A percentile compares a stretch with the other conserved stretches of the same genome.
These are phyloP conservation scores for Ceraclea dissimilis DNA, from an alignment of 2,888 invertebrate species.

Conservation along the genomic window DNA sequence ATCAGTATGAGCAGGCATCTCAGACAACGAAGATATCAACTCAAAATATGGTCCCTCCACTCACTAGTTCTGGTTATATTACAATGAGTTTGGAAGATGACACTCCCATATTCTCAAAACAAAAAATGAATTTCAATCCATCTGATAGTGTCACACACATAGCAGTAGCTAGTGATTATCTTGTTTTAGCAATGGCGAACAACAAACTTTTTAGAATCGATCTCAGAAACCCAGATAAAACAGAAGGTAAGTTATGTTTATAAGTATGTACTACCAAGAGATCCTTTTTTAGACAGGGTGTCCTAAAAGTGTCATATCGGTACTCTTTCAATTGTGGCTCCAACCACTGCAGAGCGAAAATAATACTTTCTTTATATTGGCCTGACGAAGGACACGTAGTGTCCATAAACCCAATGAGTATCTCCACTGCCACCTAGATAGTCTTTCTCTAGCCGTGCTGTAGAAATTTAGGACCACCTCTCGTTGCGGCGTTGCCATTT, in stretches of 20 bases:
- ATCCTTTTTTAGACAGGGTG: too few relatives aligned
- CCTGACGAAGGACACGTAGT: too few relatives aligned
- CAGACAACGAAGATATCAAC: slow-evolving; percentile 39
- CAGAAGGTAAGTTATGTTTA: slow-evolving; percentile 73
- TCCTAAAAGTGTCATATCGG: too few relatives aligned
- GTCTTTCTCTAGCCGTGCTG: too few relatives aligned
- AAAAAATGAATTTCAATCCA: slow-evolving; percentile 73
- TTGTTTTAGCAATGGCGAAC: slow-evolving; percentile 79
- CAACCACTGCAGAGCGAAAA: too few relatives aligned
- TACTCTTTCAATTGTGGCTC: too few relatives aligned
- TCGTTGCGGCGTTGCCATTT: too few relatives aligned
- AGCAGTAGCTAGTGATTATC: slow-evolving; percentile 71
- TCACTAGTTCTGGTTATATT: slow-evolving; percentile 48
- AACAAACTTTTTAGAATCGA: slow-evolving; percentile 74
- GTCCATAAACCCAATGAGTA: too few relatives aligned
- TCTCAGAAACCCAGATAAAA: slow-evolving; percentile 66
- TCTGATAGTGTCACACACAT: slow-evolving; percentile 73
- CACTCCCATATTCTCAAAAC: slow-evolving; percentile 79
- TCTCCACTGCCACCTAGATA: too few relatives aligned
- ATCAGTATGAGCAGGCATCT: slow-evolving; percentile 77
- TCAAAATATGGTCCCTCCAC: slow-evolving; percentile 33
- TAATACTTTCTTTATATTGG: too few relatives aligned
- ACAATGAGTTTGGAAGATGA: slow-evolving; percentile 59
- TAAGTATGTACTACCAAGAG: too few relatives aligned
- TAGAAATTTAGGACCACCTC: too few relatives aligned